Base-by-base conservation (phyloP, 1,140 invertebrate species). In the Drosophila persimilis region DNA sequence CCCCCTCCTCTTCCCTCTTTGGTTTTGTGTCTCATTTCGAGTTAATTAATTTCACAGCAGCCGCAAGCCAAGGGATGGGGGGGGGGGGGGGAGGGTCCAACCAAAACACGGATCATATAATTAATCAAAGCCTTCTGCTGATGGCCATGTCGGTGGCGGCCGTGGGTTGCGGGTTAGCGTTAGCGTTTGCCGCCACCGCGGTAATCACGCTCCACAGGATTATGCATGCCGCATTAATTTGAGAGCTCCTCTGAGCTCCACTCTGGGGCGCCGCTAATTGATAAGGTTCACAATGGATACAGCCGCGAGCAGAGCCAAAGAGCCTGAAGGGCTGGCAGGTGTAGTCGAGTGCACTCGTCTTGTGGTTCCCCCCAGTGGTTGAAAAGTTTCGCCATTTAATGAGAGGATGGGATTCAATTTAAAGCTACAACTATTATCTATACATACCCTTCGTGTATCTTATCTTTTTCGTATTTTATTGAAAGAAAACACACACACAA, bases 11-110 rank as follows among this genome's bases (percentile, higher is more conserved):
- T 22, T 6, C 24, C 11, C 11, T 63, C 7, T 41, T 56, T 47
- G 17, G 44, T 9, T 58, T 17, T 58, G 15, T 58, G 44, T 47
- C 50, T 50, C 13, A 65, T 55, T 59, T 62, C 61, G 55, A 53
- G 69, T 56, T 78, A 75, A 75, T 77, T 77, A 77, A 64, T 75
- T 77, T 60, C 22, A 63, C 48, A 51, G 50, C 71, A 43, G 41
- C 57, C 17, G 3, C 47, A 35, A n/a, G 55, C 35, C 5, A 5
- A 0, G 5, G 24, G 24, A 5, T 17, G 17, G 17, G 17, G 17
- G 17, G 17, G 0, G 1, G 17, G 15, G 15, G 15, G n/a, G n/a
- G n/a, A 17, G 17, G 17, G 17, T 17, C 17, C 17, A 17, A 53
- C 57, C 26, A 46, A 57, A 55, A 45, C 65, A 59, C 22, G 57